A percentile compares a stretch with the other conserved stretches of the same genome.
Evolutionary conservation across 2,797 vertebrate genomes (phyloP).

Genomic region (Gallinago stenura): DNA sequence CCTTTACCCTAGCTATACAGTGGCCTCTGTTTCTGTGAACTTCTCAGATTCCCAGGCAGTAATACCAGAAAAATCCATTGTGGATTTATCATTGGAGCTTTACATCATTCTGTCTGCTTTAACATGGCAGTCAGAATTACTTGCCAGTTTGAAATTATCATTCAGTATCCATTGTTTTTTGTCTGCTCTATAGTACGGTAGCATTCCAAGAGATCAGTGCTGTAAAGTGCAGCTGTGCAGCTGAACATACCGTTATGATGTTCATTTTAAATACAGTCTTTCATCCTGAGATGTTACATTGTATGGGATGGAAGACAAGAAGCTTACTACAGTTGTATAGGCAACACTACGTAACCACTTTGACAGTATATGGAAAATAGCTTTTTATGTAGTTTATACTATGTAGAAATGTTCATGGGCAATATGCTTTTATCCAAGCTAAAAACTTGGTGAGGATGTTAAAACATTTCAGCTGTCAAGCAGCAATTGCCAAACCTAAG

Average conservation of each 20-base stretch:
- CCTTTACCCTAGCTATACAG: conserved; percentile 67
- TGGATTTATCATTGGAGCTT: conserved; percentile 17
- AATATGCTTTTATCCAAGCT: not conserved
- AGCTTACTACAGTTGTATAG: not conserved
- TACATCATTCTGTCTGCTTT: not conserved
- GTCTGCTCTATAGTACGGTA: not conserved
- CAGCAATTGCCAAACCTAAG: not conserved
- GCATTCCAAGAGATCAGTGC: not conserved
- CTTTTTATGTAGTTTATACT: conserved; percentile 5
- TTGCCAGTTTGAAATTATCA: conserved; percentile 8
- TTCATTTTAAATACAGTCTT: conserved; percentile 50
- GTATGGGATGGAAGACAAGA: not conserved
- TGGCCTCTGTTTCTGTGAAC: conserved; percentile 62
- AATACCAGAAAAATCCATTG: not conserved
- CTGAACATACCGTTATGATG: not conserved
- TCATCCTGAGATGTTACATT: not conserved
- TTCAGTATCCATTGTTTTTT: not conserved
- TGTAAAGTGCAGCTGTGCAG: not conserved
- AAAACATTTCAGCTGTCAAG: not conserved
- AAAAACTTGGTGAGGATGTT: not conserved
- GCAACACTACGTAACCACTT: not conserved
- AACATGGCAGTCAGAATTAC: not conserved
- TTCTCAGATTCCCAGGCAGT: conserved; percentile 52
- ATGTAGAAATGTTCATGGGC: not conserved
- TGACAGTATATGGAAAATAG: not conserved